Evolutionary conservation across 2,113 vertebrate species (phyloP), one percentile per base, ranked within the genome.

Genomic region (Istiophorus platypterus): DNA sequence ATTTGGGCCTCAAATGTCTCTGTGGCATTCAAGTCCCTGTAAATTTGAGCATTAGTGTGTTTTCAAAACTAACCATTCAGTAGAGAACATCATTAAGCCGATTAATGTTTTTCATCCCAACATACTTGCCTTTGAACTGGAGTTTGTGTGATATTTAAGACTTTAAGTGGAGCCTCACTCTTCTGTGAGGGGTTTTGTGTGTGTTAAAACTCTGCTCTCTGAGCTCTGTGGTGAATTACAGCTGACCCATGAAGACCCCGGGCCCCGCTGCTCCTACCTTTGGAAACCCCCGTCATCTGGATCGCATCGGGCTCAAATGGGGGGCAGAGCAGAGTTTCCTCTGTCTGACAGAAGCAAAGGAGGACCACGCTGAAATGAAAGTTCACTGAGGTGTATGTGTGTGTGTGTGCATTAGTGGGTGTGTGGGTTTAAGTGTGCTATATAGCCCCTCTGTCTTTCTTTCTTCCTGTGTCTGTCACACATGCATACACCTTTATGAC

Each of bases 171-270:
- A 92, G 88, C 81, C 81, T 74, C 62, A 20, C 27, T 72, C 69
- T 87, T 89, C 71, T 86, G 85, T 83, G 56, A 64, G 27, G 72
- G 58, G 67, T 85, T 87, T 79, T 85, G 84, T 91, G 91, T 89
- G 88, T 85, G 86, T 88, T 88, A 45, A 74, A 84, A 85, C 82
- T 80, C 84, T 91, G 84, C 77, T 85, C 58, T 87, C 74, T 64
- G 82, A 88, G 88, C 87, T 90, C 91, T 94, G 93, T 57, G 88
- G 92, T 94, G 85, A 94, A 94, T 94, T 93, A 95, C 81, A 87
- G 81, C 72, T 94, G 92, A 95, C 94, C 94, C 91, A 68, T 92
- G 93, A 88, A 92, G 94, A 94, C 93, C 93, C 75, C 8, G 71
- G 83, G 81, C 85, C 86, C 85, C 76, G 57, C 69, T 78, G 81